These are phyloP conservation scores for Ctenodactylus gundi DNA, from an alignment of 2,113 vertebrate genomes.

Conservation along the genomic window DNA sequence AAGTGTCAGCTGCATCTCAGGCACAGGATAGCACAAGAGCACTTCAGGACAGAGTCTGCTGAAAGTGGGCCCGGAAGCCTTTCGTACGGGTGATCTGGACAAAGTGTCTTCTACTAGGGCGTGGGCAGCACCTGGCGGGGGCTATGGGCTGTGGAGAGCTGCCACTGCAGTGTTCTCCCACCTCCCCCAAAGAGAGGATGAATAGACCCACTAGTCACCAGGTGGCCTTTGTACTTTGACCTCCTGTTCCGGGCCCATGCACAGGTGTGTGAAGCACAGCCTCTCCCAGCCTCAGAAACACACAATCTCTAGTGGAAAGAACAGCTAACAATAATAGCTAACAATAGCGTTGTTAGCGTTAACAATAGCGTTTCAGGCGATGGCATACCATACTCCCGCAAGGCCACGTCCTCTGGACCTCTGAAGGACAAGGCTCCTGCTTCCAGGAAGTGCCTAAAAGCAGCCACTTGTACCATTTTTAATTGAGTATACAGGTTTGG, in stretches of 20 bases:
- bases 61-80: background rate
- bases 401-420: constrained; percentile 13
- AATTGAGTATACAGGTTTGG: background rate
- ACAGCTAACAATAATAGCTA: constrained; percentile 18
- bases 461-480: background rate
- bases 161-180: background rate
- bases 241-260: background rate
- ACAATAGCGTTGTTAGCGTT: too few relatives aligned
- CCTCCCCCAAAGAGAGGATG: background rate
- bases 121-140: background rate
- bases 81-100: background rate
- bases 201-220: background rate
- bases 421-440: background rate
- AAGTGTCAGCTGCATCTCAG: background rate
- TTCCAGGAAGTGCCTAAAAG: background rate
- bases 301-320: constrained; percentile 57
- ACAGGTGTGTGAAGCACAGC: constrained; percentile 48
- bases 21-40: background rate
- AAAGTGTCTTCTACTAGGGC: background rate
- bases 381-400: constrained; percentile 48
- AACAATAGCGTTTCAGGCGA: too few relatives aligned
- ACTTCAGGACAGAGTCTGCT: background rate
- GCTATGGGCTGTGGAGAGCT: too few relatives aligned
- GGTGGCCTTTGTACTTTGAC: background rate
- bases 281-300: constrained; percentile 45